Percentiles rank a stretch among this genome's conserved stretches.
These are phyloP conservation scores for Trachelus tabidus DNA, from an alignment of 2,888 invertebrate genomes.

Conservation along the genomic window DNA sequence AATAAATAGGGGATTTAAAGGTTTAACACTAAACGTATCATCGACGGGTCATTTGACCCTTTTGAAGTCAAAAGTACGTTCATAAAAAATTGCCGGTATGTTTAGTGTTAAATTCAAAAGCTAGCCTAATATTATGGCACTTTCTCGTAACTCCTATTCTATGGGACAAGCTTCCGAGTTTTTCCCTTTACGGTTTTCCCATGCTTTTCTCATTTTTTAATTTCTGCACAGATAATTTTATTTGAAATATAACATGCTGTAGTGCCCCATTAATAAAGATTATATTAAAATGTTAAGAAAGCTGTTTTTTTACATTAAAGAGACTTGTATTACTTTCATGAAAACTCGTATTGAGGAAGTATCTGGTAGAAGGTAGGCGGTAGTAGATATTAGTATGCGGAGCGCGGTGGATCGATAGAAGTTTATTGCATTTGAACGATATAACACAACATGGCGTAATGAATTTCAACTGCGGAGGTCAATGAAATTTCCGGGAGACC, in stretches of 20 bases:
- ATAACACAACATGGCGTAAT: neutral
- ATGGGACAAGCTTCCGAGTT: too few species aligned
- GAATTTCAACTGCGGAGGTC: neutral
- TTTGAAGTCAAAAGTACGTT: too few species aligned
- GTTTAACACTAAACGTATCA: too few species aligned
- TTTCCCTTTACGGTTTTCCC: too few species aligned
- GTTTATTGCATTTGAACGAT: constrained; percentile 1
- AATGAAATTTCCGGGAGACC: neutral
- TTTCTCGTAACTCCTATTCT: too few species aligned
- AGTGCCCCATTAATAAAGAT: neutral
- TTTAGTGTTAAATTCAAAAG: too few species aligned
- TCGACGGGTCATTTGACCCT: too few species aligned
- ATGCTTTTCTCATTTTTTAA: neutral
- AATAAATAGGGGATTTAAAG: too few species aligned
- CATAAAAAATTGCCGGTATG: too few species aligned
- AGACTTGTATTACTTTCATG: neutral
- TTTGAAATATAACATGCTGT: neutral
- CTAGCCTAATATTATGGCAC: too few species aligned
- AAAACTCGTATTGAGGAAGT: neutral
- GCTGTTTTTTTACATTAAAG: neutral
- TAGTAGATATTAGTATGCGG: neutral
- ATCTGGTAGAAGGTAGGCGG: neutral
- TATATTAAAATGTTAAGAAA: neutral
- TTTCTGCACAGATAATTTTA: neutral
- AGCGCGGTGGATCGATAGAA: neutral